phyloP scores from a whole-genome alignment of 2,797 vertebrate genomes.

The Ispidina picta region DNA sequence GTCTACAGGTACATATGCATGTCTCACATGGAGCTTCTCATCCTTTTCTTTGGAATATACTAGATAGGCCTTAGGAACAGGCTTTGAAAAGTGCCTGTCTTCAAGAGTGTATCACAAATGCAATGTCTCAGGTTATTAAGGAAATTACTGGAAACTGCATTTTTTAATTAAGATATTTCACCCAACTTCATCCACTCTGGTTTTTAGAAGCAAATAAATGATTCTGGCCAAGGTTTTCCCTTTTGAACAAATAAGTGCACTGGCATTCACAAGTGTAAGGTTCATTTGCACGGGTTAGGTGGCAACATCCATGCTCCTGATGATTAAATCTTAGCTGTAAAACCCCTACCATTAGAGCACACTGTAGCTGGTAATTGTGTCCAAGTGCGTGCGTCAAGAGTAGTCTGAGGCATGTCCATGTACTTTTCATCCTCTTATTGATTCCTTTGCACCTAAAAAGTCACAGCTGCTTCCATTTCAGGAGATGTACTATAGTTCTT shows the following conservation, averaged over 20 bases:
- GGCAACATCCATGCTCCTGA: background rate
- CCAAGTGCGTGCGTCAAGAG: background rate
- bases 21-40: background rate
- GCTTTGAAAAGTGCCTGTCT: background rate
- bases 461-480: conserved; percentile 69
- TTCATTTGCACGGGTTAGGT: background rate
- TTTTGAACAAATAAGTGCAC: background rate
- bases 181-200: accelerated
- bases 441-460: conserved; percentile 60
- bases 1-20: background rate
- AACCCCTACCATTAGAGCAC: background rate
- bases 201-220: background rate
- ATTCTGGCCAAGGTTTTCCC: background rate
- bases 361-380: background rate
- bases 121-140: background rate
- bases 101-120: background rate
- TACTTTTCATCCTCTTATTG: conserved; percentile 57
- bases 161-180: background rate
- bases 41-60: background rate
- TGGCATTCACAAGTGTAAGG: background rate
- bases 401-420: background rate
- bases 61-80: background rate
- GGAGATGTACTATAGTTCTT: conserved; percentile 42
- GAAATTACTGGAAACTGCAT: background rate
- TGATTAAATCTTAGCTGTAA: background rate